Evolutionary conservation across 2,888 invertebrate species (phyloP).

Genomic region (Ischnura elegans): DNA sequence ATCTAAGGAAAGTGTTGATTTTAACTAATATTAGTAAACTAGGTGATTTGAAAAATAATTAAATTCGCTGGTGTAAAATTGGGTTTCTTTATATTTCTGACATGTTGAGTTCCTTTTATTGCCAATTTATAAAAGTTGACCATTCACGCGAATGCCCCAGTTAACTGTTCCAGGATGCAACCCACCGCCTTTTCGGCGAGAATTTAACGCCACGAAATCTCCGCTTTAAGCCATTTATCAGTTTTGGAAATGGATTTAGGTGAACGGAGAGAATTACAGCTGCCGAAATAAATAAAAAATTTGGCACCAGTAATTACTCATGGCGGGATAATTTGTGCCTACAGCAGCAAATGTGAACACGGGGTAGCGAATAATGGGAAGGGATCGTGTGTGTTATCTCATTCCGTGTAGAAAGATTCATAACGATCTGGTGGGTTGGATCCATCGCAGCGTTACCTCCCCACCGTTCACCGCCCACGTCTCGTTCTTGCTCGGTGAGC

Average conservation of each 20-base stretch:
- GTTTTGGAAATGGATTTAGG: not conserved
- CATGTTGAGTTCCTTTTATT: too few species aligned
- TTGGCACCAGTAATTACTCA: not conserved
- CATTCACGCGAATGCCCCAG: too few species aligned
- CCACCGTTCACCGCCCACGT: not conserved
- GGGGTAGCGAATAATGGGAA: not conserved
- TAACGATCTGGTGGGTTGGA: not conserved
- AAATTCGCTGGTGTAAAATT: too few species aligned
- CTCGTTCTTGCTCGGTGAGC: not conserved
- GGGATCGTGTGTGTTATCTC: not conserved
- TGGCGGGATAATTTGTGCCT: not conserved
- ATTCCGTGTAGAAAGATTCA: not conserved
- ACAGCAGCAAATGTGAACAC: not conserved
- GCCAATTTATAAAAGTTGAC: too few species aligned
- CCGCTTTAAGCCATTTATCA: not conserved
- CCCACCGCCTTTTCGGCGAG: too few species aligned
- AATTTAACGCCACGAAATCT: not conserved
- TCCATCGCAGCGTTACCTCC: too few species aligned
- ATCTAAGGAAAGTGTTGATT: too few species aligned
- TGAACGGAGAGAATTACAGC: not conserved
- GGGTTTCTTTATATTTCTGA: too few species aligned
- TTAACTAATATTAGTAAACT: too few species aligned
- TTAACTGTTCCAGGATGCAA: too few species aligned
- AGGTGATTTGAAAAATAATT: too few species aligned
- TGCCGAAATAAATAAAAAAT: not conserved